Evolutionary conservation across 2,113 vertebrate genomes (phyloP).

Genomic region (Carassius carassius): DNA sequence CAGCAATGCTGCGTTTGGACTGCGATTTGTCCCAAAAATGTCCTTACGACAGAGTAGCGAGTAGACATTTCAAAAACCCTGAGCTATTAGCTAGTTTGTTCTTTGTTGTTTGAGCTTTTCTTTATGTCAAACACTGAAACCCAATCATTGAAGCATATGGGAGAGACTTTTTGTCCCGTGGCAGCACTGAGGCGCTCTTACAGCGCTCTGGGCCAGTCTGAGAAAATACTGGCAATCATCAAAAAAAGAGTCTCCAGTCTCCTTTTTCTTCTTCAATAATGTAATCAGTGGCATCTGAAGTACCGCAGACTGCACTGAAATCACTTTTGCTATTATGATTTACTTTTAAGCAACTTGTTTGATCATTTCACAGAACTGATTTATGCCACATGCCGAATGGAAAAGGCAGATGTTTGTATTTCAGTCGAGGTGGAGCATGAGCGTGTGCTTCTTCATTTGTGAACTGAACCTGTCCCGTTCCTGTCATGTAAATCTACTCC

Average conservation of each 20-base stretch:
- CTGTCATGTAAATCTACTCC: slow-evolving; percentile 60
- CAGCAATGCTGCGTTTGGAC: neutral
- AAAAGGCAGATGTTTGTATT: slow-evolving; percentile 70
- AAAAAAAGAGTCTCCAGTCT: neutral
- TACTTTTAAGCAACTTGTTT: slow-evolving; percentile 73
- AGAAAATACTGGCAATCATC: neutral
- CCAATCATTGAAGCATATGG: neutral
- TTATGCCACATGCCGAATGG: slow-evolving; percentile 72
- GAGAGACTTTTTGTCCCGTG: neutral
- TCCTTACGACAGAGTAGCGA: neutral
- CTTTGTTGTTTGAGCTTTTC: neutral
- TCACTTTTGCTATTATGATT: slow-evolving; percentile 60
- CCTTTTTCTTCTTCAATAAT: neutral
- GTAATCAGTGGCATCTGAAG: slow-evolving; percentile 62
- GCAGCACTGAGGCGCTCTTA: neutral
- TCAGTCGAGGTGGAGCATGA: slow-evolving; percentile 61
- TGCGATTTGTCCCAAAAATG: neutral
- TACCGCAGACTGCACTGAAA: slow-evolving; percentile 57
- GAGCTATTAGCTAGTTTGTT: slow-evolving; percentile 4
- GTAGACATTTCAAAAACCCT: neutral
- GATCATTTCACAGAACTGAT: slow-evolving; percentile 74
- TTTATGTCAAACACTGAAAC: slow-evolving; percentile 28
- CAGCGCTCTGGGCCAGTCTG: neutral
- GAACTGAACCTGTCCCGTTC: slow-evolving; percentile 70
- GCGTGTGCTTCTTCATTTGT: slow-evolving; percentile 67